Evolutionary conservation across 2,888 invertebrate species (phyloP).

Genomic region (Clepsis dumicolana): DNA sequence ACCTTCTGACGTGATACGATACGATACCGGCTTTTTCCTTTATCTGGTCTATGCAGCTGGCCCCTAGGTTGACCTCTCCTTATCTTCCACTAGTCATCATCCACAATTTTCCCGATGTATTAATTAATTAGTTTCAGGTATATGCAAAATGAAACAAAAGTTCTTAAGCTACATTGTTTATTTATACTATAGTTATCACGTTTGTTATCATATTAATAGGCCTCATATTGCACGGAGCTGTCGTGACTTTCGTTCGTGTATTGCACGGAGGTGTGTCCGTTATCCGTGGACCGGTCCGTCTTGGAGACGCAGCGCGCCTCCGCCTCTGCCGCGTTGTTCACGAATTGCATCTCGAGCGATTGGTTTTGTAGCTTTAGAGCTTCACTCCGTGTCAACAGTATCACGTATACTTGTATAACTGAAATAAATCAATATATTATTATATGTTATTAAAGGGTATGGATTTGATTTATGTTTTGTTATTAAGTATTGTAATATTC

Average conservation of each 20-base stretch:
- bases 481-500: too few relatives aligned
- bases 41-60: too few relatives aligned
- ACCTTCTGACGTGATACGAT: too few relatives aligned
- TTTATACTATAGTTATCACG: neutral
- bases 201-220: neutral
- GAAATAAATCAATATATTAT: constrained; percentile 15
- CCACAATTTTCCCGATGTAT: too few relatives aligned
- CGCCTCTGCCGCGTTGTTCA: constrained; percentile 21
- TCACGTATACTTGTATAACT: constrained; percentile 40
- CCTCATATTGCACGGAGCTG: neutral
- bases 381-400: constrained; percentile 40
- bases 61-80: too few relatives aligned
- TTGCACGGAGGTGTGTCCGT: neutral
- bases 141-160: neutral
- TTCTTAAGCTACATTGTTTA: neutral
- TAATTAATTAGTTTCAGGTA: too few relatives aligned
- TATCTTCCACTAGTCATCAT: too few relatives aligned
- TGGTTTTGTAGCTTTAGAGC: constrained; percentile 27
- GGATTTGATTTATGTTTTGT: too few relatives aligned
- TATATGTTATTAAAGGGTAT: too few relatives aligned
- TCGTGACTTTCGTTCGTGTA: neutral
- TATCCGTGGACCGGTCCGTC: neutral
- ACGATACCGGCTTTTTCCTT: too few relatives aligned
- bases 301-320: constrained; percentile 12
- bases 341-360: constrained; percentile 14